phyloP scores from a whole-genome alignment of 2,888 invertebrate species.

The Halictus ligatus region DNA sequence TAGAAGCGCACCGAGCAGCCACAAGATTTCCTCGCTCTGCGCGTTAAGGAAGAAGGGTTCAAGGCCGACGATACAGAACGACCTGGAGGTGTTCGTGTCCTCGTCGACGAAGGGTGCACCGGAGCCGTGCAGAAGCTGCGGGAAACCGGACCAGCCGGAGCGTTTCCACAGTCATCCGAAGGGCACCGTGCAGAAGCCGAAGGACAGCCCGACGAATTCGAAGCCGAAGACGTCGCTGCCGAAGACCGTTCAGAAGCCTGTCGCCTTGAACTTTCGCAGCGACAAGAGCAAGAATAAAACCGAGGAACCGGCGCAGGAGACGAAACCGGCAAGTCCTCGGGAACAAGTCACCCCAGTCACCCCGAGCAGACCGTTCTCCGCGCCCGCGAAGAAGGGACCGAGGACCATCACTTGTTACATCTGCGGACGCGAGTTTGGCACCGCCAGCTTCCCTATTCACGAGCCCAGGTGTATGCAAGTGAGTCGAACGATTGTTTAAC shows the following conservation, averaged over 20 bases:
- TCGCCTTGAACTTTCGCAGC: constrained; percentile 84
- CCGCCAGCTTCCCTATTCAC: constrained; percentile 88
- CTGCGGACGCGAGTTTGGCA: constrained; percentile 89
- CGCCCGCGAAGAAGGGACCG: constrained; percentile 71
- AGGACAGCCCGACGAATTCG: constrained; percentile 47
- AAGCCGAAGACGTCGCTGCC: constrained; percentile 76
- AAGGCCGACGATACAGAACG: constrained; percentile 65
- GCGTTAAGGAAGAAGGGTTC: constrained; percentile 68
- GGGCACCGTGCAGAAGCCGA: constrained; percentile 67
- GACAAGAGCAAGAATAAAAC: constrained; percentile 69
- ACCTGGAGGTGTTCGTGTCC: constrained; percentile 75
- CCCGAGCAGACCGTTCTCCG: constrained; percentile 47
- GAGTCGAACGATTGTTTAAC: constrained; percentile 37
- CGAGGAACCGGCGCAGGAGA: constrained; percentile 40
- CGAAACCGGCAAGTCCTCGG: neutral
- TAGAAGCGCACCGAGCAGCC: constrained; percentile 42
- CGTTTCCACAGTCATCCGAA: constrained; percentile 87
- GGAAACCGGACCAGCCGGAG: constrained; percentile 89
- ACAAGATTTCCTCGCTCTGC: constrained; percentile 69
- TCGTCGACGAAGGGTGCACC: constrained; percentile 76
- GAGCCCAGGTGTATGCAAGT: constrained; percentile 89
- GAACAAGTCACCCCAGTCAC: constrained; percentile 9
- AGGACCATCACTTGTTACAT: constrained; percentile 87
- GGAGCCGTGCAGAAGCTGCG: constrained; percentile 88
- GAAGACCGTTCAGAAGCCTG: constrained; percentile 85